These are phyloP conservation scores for Macroglossus sobrinus DNA, from an alignment of 2,113 vertebrate genomes.

Conservation along the genomic window DNA sequence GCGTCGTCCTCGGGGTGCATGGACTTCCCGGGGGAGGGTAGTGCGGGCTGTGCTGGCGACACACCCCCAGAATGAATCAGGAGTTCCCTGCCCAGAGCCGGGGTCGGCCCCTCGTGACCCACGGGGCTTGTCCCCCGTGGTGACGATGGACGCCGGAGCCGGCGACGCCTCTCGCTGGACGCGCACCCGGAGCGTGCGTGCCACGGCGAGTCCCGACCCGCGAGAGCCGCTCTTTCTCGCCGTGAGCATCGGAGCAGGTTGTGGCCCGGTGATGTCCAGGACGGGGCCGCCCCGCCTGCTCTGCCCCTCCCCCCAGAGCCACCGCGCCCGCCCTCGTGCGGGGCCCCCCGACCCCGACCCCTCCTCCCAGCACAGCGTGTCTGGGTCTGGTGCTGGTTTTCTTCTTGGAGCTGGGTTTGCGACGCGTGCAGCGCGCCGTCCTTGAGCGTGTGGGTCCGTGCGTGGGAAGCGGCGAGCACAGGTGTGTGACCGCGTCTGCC, in stretches of 20 bases:
- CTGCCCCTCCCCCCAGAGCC: accelerated
- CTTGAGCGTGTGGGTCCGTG: accelerated
- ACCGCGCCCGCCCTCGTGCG: background rate
- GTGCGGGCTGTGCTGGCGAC: accelerated
- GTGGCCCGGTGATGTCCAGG: accelerated
- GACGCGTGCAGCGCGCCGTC: accelerated
- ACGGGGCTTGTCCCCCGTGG: accelerated
- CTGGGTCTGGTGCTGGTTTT: background rate
- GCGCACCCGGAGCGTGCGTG: too few species aligned
- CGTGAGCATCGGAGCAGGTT: accelerated
- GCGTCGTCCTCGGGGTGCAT: too few species aligned
- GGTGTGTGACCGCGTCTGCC: accelerated
- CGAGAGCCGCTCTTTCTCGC: background rate
- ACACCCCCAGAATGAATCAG: background rate
- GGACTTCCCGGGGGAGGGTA: too few species aligned
- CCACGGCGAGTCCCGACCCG: accelerated
- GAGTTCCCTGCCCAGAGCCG: too few species aligned
- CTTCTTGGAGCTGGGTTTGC: accelerated
- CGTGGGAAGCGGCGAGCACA: accelerated
- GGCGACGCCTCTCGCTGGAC: too few species aligned
- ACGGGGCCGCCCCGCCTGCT: accelerated
- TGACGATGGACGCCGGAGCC: too few species aligned
- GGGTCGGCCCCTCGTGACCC: accelerated
- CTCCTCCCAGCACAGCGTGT: too few species aligned
- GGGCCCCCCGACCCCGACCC: background rate